Conservation (phyloP, 2,113 vertebrate species). For the Takifugu flavidus region DNA sequence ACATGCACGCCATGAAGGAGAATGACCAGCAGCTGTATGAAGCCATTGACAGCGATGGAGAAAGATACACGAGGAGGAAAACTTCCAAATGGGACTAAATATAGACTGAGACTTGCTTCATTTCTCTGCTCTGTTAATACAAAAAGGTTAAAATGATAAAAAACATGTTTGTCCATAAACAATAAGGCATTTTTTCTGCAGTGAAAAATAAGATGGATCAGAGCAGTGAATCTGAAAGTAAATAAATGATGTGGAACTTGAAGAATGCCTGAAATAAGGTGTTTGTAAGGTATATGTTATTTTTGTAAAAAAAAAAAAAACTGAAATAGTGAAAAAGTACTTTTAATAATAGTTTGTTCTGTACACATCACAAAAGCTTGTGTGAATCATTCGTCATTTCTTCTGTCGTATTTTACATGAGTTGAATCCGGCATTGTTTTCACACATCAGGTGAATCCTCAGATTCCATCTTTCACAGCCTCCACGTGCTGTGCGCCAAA, state of each 20-base stretch:
- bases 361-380: background rate
- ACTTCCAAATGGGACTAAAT: constrained; percentile 89
- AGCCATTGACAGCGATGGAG: constrained; percentile 85
- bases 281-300: no score
- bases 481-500: background rate
- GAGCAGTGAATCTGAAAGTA: no score
- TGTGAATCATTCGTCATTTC: background rate
- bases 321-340: background rate
- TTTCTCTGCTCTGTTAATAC: no score
- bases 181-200: no score
- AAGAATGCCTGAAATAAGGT: no score
- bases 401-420: background rate
- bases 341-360: background rate
- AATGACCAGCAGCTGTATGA: constrained; percentile 88
- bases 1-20: constrained; percentile 85
- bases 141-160: no score
- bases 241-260: no score
- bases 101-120: background rate
- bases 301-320: no score
- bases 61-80: constrained; percentile 82
- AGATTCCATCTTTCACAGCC: background rate
- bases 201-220: no score
- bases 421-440: background rate
- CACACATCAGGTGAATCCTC: background rate
- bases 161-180: no score